phyloP scores from a whole-genome alignment of 2,113 vertebrate species.

The Callionymus lyra region DNA sequence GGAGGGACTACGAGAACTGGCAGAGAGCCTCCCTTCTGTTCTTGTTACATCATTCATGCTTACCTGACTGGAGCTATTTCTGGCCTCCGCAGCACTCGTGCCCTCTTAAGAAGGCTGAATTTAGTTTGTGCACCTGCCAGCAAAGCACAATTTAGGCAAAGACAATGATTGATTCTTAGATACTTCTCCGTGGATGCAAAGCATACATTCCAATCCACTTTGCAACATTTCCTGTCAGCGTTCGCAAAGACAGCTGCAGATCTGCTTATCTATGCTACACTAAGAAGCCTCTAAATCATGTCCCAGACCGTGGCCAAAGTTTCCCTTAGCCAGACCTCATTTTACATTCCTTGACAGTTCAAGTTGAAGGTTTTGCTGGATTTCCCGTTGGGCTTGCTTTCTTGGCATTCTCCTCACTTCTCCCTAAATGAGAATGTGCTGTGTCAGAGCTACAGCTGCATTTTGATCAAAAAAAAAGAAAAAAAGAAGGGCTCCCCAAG shows the following conservation, averaged over 20 bases:
- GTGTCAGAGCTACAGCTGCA: conserved; percentile 29
- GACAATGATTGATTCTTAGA: conserved; percentile 15
- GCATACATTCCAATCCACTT: conserved; percentile 14
- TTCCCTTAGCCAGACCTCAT: conserved; percentile 12
- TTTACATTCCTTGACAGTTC: conserved; percentile 39
- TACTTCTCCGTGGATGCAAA: conserved; percentile 9
- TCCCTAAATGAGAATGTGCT: conserved; percentile 40
- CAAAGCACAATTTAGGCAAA: conserved; percentile 36
- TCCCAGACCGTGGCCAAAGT: conserved; percentile 22
- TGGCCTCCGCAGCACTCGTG: conserved; percentile 37
- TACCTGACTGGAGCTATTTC: conserved; percentile 62
- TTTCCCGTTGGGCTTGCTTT: conserved; percentile 27
- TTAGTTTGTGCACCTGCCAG: conserved; percentile 40
- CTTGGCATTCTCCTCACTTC: conserved; percentile 32
- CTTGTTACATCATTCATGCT: conserved; percentile 58
- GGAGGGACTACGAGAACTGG: conserved; percentile 51
- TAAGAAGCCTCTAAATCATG: conserved; percentile 18
- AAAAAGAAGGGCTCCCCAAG: conserved; percentile 9
- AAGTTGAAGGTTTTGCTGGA: conserved; percentile 32
- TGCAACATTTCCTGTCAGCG: conserved; percentile 24
- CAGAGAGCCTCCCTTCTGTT: conserved; percentile 37
- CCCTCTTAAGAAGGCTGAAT: conserved; percentile 39
- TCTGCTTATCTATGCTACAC: conserved; percentile 12
- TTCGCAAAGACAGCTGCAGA: conserved; percentile 11
- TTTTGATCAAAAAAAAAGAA: conserved; percentile 19